phyloP scores from a whole-genome alignment of 2,113 vertebrate genomes.

The Otolemur garnettii region DNA sequence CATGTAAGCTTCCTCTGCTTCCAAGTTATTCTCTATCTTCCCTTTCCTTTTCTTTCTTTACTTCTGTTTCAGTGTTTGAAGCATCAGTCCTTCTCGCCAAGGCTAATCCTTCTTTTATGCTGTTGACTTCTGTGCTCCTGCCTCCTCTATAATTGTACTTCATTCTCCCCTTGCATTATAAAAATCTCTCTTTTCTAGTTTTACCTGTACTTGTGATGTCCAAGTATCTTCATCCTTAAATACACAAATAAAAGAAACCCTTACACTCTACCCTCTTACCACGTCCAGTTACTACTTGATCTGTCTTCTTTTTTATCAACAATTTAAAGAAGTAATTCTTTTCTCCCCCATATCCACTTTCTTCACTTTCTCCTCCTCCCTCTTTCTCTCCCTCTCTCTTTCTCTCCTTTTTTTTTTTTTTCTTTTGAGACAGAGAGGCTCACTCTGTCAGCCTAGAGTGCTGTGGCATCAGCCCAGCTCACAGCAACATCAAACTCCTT shows the following conservation, averaged over 20 bases:
- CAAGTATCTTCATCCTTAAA: not conserved
- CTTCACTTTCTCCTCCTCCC: too few species aligned
- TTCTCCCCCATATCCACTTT: not conserved
- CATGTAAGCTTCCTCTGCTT: not conserved
- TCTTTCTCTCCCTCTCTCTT: too few species aligned
- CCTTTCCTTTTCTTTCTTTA: not conserved
- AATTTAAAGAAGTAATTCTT: not conserved
- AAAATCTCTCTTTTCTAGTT: slow-evolving; percentile 14
- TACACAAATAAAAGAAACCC: not conserved
- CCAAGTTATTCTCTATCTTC: not conserved
- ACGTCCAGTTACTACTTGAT: not conserved
- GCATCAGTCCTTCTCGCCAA: not conserved
- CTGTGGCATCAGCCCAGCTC: too few species aligned
- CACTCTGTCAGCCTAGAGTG: too few species aligned
- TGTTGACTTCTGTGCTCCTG: not conserved
- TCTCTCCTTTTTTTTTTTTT: too few species aligned
- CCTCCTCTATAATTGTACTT: not conserved
- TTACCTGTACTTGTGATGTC: not conserved
- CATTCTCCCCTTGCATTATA: not conserved
- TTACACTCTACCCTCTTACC: not conserved
- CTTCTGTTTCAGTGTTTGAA: not conserved
- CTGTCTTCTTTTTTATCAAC: not conserved
- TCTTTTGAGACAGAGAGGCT: too few species aligned
- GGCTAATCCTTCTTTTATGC: not conserved
- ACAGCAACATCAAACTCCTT: too few species aligned